Evolutionary conservation across 2,797 vertebrate genomes (phyloP).

Genomic region (Cercopithecus petaurista): DNA sequence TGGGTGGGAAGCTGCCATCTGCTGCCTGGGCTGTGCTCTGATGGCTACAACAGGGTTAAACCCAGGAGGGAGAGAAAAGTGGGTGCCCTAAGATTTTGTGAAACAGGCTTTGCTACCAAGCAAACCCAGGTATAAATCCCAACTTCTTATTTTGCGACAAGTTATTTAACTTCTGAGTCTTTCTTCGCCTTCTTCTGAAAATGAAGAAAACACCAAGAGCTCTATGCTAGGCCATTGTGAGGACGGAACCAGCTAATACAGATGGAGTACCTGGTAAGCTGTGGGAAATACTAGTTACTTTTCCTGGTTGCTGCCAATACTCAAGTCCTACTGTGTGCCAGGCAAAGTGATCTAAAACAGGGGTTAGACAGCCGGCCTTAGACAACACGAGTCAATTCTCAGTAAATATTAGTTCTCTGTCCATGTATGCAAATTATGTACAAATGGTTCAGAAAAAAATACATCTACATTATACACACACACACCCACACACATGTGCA

Average conservation of each 20-base stretch:
- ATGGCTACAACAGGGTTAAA: not conserved
- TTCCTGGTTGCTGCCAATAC: not conserved
- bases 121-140: not conserved
- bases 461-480: not conserved
- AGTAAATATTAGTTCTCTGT: not conserved
- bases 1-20: not conserved
- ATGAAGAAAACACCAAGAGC: not conserved
- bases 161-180: not conserved
- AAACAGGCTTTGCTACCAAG: not conserved
- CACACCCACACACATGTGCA: not conserved
- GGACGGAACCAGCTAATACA: fast-evolving
- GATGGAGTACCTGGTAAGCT: too few species aligned
- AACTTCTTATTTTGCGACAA: not conserved
- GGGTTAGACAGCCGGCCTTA: not conserved
- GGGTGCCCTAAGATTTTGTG: not conserved
- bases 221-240: not conserved
- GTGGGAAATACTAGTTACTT: not conserved
- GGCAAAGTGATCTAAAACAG: not conserved
- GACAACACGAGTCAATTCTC: not conserved
- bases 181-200: not conserved
- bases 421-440: not conserved
- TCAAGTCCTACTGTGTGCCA: not conserved
- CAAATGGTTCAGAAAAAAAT: not conserved
- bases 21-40: not conserved
- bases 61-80: not conserved